Evolutionary conservation across 35 echinoderm and acorn worm species (phyloP), one percentile per base, ranked within the genome.

Genomic region (Stichopus chloronotus): DNA sequence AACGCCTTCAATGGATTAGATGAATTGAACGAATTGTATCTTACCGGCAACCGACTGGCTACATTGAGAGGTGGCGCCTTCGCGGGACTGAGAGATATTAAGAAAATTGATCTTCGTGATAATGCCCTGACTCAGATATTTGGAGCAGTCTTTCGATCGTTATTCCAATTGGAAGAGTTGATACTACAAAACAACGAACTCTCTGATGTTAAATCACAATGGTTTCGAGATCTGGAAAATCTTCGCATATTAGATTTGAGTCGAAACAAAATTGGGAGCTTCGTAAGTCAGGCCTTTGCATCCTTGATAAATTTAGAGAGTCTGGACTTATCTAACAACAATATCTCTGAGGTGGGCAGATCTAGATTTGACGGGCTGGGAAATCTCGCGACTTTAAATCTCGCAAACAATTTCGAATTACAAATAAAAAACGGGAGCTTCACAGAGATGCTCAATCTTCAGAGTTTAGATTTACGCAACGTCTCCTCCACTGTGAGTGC

Each of bases 321-420:
- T 65, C 71, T 89, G 61, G 87, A 89, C 13, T 24, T 89, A 43
- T 89, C 87, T 89, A 89, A 89, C 59, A 89, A 89, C 16, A 19
- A 52, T 6, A 19, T 89, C 4, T 4, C n/a, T 13, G 59, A 25
- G 19, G 71, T 89, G 60, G 87, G 87, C 8, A 72, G 12, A 25
- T 60, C 59, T 8, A 89, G 71, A 60, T 24, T 89, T 20, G 13
- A 89, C 25, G 87, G 87, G 12, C 22, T 89, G 13, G 60, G 16
- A 30, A 89, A 89, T 71, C 65, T 89, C 8, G 71, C 25, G 52
- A 61, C 21, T 13, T 54, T 89, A 53, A 89, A 89, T 20, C 16
- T 61, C 17, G 87, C 87, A 3, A 89, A 89, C 25, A 89, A 89
- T 55, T 25, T 9, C 7, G 8, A 89, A 9, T 54, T 89, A n/a